Percentiles rank a stretch among this genome's conserved stretches.
Evolutionary conservation across 2,113 vertebrate genomes (phyloP).

Genomic region (Lonchura striata): DNA sequence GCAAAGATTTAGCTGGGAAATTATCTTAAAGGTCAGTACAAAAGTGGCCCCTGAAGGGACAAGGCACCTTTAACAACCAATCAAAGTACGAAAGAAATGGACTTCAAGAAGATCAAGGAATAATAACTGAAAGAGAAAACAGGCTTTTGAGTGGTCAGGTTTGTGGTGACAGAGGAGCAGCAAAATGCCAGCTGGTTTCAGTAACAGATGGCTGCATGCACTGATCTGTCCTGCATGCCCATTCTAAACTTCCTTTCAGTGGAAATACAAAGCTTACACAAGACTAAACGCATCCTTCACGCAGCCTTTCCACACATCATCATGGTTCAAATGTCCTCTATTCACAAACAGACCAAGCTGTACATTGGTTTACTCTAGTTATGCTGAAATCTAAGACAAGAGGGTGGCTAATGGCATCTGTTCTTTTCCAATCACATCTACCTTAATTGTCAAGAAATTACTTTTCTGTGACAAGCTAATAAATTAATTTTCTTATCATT

Average conservation of each 20-base stretch:
- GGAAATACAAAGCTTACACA: slow-evolving; percentile 26
- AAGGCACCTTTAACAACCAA: slow-evolving; percentile 11
- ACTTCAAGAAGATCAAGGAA: slow-evolving; percentile 20
- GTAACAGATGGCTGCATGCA: slow-evolving; percentile 42
- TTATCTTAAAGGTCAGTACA: slow-evolving; percentile 25
- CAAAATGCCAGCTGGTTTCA: slow-evolving; percentile 52
- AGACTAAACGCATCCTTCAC: neutral
- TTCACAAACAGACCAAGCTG: neutral
- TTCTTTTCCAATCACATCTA: neutral
- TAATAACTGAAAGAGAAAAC: neutral
- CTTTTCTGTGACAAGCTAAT: neutral
- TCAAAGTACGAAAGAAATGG: neutral
- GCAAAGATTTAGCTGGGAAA: neutral
- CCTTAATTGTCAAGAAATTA: neutral
- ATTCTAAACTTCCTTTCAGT: slow-evolving; percentile 30
- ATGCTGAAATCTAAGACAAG: neutral
- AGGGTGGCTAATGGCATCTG: neutral
- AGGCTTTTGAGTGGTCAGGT: neutral
- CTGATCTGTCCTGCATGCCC: slow-evolving; percentile 38
- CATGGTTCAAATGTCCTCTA: neutral
- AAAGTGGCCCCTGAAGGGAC: neutral
- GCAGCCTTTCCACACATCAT: neutral
- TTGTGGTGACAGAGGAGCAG: slow-evolving; percentile 8
- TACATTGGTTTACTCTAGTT: neutral
- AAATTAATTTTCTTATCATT: neutral